Evolutionary conservation across 2,888 invertebrate species (phyloP), one percentile per base, ranked within the genome.

Genomic region (Rhamphomyia laevipes): DNA sequence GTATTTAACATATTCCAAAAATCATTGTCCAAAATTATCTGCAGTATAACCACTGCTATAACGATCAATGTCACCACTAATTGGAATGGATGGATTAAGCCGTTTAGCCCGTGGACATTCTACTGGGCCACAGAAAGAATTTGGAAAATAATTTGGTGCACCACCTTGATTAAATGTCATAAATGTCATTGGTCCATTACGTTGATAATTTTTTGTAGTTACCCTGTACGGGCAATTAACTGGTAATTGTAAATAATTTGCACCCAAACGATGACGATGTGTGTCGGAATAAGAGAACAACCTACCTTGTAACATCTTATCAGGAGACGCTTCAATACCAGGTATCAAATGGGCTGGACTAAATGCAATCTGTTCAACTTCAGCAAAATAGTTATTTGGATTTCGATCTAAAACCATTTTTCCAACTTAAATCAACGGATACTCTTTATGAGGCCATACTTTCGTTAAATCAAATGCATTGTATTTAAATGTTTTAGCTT

Each of bases 391-490:
- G 68, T 94, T 93, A 57, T 79, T 81, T 0, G 94, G 93, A 68
- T 94, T 95, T 53, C 82, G 79, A 68, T 95, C 84, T 47, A 95
- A 73, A 2, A 86, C 84, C 58, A 96, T 61, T 69, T 84, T 84
- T 3, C 95, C 95, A 0, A 93, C 90, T 4, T 82, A 86, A 55
- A 92, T 86, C 53, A 95, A 73, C 2, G 95, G 95, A 67, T 75
- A 94, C 1, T 93, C 89, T 16, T 72, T 67, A 55, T 93, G 91
- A 0, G 91, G 80, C 95, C 95, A 95, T 23, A 91, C 71, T 75
- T 95, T 95, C 1, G 94, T 95, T 53, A 93, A 64, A 68, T 96
- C 95, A 68, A 96, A 95, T 35, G 94, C 93, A 75, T 95, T 93
- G 72, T 82, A 90, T 59, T 77, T 78, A 64, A 74, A 80, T 33